Evolutionary conservation across 2,888 invertebrate species (phyloP), one percentile per base, ranked within the genome.

Genomic region (Ypsolopha sequella): DNA sequence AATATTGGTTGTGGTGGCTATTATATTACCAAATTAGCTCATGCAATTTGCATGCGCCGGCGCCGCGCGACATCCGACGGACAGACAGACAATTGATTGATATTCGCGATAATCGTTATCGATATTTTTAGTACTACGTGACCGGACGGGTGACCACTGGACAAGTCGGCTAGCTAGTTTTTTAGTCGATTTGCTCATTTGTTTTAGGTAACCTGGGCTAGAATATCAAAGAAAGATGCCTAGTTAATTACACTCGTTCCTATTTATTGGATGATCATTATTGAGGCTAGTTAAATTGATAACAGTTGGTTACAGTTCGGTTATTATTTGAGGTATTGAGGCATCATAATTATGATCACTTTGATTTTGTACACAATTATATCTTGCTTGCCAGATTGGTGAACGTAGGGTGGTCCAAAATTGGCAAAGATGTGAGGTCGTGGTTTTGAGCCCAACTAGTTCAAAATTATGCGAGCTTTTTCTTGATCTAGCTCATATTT

Each of bases 61-160:
- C 34, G 61, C 64, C 64, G 24, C 7, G 45, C 14, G 24, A 59
- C 61, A 60, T 60, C 63, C 61, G 62, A 57, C 50, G 47, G 46
- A 46, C 43, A 43, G 43, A 43, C 13, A 43, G 47, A n/a, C 51
- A 51, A 49, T 57, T 60, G 63, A 66, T 69, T 73, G 69, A 68
- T 66, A 76, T 66, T 71, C 66, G 62, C 68, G 66, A 71, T 72
- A 69, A 67, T 63, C 58, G 58, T 59, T 60, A 66, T 63, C 68
- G 64, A 76, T 75, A 72, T 70, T 76, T 68, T 57, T 61, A 43
- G 50, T 36, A 53, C 33, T 54, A 70, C 76, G 74, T 76, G 76
- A 74, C 71, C 70, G 69, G 73, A 69, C 56, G 58, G 54, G 44
- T 43, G 48, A 46, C 11, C 54, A 56, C 56, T 56, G 43, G 24